Conservation (phyloP, 2,797 vertebrate species). For the Oreonectes daqikongensis region DNA sequence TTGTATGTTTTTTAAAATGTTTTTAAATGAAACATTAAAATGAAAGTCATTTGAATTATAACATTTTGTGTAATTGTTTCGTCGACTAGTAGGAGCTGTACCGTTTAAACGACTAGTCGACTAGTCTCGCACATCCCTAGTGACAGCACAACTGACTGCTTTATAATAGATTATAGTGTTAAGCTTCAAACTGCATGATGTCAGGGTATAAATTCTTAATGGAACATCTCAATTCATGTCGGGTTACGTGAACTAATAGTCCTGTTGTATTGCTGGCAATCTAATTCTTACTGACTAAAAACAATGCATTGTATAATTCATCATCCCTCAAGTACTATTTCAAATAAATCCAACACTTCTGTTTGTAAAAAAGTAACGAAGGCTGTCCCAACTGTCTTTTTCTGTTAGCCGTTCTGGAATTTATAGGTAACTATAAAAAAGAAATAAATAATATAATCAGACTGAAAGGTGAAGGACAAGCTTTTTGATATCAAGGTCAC, state of each 20-base stretch:
- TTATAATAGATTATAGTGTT: background rate
- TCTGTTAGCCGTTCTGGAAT: slow-evolving; percentile 28
- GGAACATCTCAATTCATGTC: background rate
- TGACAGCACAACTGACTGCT: no score
- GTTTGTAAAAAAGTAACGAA: slow-evolving; percentile 19
- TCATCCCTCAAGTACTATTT: background rate
- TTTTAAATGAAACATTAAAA: no score
- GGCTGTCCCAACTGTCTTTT: background rate
- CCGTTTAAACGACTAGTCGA: no score
- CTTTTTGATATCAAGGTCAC: slow-evolving; percentile 55
- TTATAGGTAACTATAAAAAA: slow-evolving; percentile 57
- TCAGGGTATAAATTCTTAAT: background rate
- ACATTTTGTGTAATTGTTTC: no score
- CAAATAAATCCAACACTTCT: background rate
- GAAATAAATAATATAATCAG: slow-evolving; percentile 54
- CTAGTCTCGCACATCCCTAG: no score
- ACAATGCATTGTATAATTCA: background rate
- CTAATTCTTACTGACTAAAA: background rate
- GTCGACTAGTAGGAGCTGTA: no score
- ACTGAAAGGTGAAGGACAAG: slow-evolving; percentile 60
- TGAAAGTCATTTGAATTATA: no score
- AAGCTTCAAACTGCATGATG: background rate
- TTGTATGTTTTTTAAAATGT: no score
- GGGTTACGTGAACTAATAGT: background rate
- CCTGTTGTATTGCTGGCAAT: background rate